Percentiles rank a stretch among this genome's conserved stretches.
These are phyloP conservation scores for Sesamia nonagrioides DNA, from an alignment of 1,140 invertebrate species.

Conservation along the genomic window DNA sequence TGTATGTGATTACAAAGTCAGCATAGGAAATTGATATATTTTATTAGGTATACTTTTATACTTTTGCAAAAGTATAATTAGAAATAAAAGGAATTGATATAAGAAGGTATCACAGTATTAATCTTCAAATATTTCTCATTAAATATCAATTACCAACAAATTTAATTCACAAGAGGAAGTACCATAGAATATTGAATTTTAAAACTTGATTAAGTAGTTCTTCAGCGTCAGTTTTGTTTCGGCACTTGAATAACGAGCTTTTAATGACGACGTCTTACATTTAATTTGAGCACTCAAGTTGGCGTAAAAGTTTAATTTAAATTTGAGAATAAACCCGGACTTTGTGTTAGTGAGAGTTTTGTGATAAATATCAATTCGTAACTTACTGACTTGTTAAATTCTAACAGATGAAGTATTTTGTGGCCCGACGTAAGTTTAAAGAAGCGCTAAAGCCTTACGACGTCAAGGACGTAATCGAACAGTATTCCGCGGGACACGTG, in stretches of 20 bases:
- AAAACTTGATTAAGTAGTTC: too few relatives aligned
- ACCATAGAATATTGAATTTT: too few relatives aligned
- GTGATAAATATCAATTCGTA: constrained; percentile 52
- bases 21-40: neutral
- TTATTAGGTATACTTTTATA: neutral
- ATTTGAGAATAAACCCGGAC: neutral
- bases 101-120: too few relatives aligned
- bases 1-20: neutral
- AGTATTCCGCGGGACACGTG: constrained; percentile 97
- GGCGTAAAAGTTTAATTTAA: constrained; percentile 25
- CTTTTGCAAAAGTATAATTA: too few relatives aligned
- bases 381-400: constrained; percentile 71
- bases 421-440: constrained; percentile 97
- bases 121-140: too few relatives aligned
- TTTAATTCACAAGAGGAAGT: too few relatives aligned
- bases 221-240: too few relatives aligned
- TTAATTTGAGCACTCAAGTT: neutral
- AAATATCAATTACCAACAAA: too few relatives aligned
- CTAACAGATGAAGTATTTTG: constrained; percentile 96
- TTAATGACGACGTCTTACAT: constrained; percentile 2
- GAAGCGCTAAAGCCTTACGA: constrained; percentile 98
- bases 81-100: too few relatives aligned
- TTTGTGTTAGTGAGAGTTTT: constrained; percentile 42
- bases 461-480: constrained; percentile 99
- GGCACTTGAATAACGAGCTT: neutral